Evolutionary conservation across 2,888 invertebrate species (phyloP).

Genomic region (Achlya flavicornis): DNA sequence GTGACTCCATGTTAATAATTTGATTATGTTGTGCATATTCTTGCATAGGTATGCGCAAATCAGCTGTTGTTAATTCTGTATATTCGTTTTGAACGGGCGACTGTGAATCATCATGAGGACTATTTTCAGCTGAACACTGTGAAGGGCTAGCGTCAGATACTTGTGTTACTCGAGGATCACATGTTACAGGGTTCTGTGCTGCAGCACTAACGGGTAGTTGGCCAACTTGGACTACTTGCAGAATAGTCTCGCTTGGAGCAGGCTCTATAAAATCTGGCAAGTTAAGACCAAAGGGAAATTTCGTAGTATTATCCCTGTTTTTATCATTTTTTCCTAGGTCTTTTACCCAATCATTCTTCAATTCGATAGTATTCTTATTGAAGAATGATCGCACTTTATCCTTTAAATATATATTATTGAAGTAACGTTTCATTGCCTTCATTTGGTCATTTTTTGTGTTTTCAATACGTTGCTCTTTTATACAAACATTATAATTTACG

Average conservation of each 20-base stretch:
- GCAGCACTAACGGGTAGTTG: slow-evolving; percentile 73
- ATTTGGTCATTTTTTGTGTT: slow-evolving; percentile 42
- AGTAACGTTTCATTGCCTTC: slow-evolving; percentile 46
- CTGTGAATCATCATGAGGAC: slow-evolving; percentile 63
- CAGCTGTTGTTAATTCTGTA: slow-evolving; percentile 76
- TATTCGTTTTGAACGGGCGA: slow-evolving; percentile 72
- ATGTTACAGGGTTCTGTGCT: slow-evolving; percentile 77
- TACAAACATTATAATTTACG: slow-evolving; percentile 46
- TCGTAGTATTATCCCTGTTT: slow-evolving; percentile 19
- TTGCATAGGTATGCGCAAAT: slow-evolving; percentile 65
- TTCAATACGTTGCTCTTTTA: slow-evolving; percentile 30
- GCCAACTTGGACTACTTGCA: slow-evolving; percentile 85
- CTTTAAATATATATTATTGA: slow-evolving; percentile 57
- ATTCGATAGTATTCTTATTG: slow-evolving; percentile 56
- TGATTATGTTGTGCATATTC: slow-evolving; percentile 62
- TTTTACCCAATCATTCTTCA: slow-evolving; percentile 45
- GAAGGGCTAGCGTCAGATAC: slow-evolving; percentile 75
- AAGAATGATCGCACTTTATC: slow-evolving; percentile 69
- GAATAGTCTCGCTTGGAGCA: slow-evolving; percentile 61
- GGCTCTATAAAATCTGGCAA: slow-evolving; percentile 85
- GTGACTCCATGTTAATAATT: slow-evolving; percentile 42
- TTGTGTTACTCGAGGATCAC: slow-evolving; percentile 77
- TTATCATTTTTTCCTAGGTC: slow-evolving; percentile 41
- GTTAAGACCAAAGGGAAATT: slow-evolving; percentile 41
- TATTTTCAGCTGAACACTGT: slow-evolving; percentile 71